These are phyloP conservation scores for Polyommatus iphigenia DNA, from an alignment of 2,888 invertebrate genomes.

Conservation along the genomic window DNA sequence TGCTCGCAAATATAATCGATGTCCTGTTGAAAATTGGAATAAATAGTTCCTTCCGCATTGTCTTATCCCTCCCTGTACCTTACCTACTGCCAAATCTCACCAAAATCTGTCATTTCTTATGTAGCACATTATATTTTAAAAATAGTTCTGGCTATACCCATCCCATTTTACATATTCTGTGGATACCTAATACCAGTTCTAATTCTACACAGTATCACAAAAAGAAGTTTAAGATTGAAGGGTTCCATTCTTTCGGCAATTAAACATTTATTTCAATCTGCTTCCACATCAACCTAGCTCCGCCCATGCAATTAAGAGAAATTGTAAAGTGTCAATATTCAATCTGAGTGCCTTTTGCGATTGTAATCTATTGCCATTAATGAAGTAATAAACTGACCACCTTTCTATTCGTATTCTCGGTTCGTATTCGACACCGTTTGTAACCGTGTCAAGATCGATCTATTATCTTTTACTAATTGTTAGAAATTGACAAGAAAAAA, in stretches of 20 bases:
- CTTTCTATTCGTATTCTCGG: constrained; percentile 64
- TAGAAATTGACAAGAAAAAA: constrained; percentile 54
- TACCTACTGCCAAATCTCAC: too few species aligned
- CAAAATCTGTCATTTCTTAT: too few species aligned
- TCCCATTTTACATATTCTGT: too few species aligned
- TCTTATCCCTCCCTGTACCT: too few species aligned
- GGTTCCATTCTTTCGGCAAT: background rate
- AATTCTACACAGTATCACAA: too few species aligned
- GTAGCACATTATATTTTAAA: too few species aligned
- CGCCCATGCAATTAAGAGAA: background rate
- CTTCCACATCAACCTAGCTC: background rate
- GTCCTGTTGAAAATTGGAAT: too few species aligned
- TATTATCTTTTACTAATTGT: constrained; percentile 60
- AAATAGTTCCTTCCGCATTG: too few species aligned
- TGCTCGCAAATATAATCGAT: too few species aligned
- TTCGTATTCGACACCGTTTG: constrained; percentile 65
- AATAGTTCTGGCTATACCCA: too few species aligned
- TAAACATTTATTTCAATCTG: background rate
- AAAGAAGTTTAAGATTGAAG: background rate
- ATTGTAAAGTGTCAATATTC: background rate
- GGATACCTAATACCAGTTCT: too few species aligned
- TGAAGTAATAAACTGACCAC: constrained; percentile 40
- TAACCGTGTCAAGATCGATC: constrained; percentile 74
- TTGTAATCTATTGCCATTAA: constrained; percentile 9
- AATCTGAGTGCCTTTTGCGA: background rate